Evolutionary conservation across 1,140 invertebrate species (phyloP).

Genomic region (Cydia amplana): DNA sequence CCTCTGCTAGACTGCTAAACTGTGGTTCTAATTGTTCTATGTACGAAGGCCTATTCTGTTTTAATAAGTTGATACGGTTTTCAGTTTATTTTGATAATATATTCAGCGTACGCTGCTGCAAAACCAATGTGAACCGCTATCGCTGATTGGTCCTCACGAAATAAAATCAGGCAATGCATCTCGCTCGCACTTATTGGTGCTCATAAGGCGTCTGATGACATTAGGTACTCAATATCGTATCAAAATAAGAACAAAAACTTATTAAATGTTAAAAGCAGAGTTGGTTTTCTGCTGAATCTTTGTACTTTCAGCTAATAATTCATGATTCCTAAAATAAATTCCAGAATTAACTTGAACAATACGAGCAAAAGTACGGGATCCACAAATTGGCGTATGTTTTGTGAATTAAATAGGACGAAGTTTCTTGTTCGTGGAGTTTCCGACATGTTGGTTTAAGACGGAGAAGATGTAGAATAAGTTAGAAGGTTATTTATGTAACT

Average conservation of each 20-base stretch:
- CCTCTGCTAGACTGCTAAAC: conserved; percentile 41
- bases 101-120: too few species aligned
- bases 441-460: neutral
- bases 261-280: too few species aligned
- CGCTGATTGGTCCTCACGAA: too few species aligned
- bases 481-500: neutral
- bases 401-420: neutral
- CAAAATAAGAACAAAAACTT: too few species aligned
- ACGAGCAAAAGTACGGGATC: neutral
- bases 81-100: too few species aligned
- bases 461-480: neutral
- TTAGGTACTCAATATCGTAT: too few species aligned
- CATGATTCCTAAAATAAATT: conserved; percentile 21
- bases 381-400: conserved; percentile 13
- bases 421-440: neutral
- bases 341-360: conserved; percentile 12
- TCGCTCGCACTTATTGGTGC: too few species aligned
- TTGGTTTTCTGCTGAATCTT: neutral
- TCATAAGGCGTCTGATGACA: too few species aligned
- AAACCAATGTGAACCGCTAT: too few species aligned
- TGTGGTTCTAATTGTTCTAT: conserved; percentile 29
- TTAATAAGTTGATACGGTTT: neutral
- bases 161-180: too few species aligned
- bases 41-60: too few species aligned
- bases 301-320: conserved; percentile 1